phyloP scores from a whole-genome alignment of 2,797 vertebrate species.

The Vespertilio murinus region DNA sequence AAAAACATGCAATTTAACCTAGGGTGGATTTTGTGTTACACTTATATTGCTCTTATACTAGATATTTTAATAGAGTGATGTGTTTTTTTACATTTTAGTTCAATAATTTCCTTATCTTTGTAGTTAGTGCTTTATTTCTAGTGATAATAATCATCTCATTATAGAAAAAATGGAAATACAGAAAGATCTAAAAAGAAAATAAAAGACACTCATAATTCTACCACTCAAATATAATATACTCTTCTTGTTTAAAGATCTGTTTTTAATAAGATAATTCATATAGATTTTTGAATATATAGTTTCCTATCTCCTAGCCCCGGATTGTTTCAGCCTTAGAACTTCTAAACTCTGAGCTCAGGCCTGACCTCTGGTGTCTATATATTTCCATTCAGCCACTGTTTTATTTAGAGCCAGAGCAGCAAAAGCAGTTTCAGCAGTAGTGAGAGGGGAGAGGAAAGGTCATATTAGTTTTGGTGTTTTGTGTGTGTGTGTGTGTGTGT shows the following conservation, averaged over 20 bases:
- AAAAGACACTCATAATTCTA: slow-evolving; percentile 41
- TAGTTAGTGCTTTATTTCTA: slow-evolving; percentile 16
- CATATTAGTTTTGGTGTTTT: slow-evolving; percentile 3
- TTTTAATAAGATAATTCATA: background rate
- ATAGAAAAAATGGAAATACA: slow-evolving; percentile 35
- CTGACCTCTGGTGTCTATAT: slow-evolving; percentile 62
- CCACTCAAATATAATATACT: slow-evolving; percentile 32
- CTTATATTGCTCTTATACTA: slow-evolving; percentile 18
- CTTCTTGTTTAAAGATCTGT: background rate
- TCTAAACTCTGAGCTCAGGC: slow-evolving; percentile 47
- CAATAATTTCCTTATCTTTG: slow-evolving; percentile 42
- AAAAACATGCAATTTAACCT: background rate
- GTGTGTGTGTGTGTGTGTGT: background rate
- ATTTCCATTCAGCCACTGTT: slow-evolving; percentile 23
- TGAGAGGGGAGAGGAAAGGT: background rate
- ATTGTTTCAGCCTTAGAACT: slow-evolving; percentile 8
- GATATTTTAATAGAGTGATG: background rate
- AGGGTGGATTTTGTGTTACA: background rate
- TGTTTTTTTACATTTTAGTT: slow-evolving; percentile 42
- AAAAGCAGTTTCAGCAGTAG: slow-evolving; percentile 22
- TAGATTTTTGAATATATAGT: background rate
- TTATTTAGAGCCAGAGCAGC: slow-evolving; percentile 14
- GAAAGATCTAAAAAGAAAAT: slow-evolving; percentile 34
- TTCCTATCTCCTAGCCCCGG: background rate
- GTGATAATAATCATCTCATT: background rate